phyloP scores from a whole-genome alignment of 2,113 vertebrate species.

The Lophius piscatorius region DNA sequence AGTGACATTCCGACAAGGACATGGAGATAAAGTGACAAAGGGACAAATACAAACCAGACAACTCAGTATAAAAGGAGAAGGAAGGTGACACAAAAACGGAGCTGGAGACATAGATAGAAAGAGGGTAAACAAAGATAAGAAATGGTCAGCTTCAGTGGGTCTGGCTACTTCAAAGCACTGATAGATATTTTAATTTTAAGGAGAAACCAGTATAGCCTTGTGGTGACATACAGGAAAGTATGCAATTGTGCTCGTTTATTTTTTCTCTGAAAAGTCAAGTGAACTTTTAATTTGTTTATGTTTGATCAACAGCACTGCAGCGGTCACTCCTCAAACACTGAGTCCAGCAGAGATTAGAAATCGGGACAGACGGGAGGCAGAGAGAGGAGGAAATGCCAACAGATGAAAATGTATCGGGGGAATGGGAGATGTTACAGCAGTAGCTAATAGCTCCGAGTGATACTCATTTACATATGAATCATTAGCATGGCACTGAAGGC shows the following conservation, averaged over 20 bases:
- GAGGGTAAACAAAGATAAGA: constrained; percentile 41
- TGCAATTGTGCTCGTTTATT: neutral
- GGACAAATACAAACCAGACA: constrained; percentile 36
- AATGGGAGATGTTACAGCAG: constrained; percentile 44
- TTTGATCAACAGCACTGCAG: constrained; percentile 30
- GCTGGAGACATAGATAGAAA: constrained; percentile 36
- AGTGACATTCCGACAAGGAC: constrained; percentile 50
- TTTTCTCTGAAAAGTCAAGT: constrained; percentile 13
- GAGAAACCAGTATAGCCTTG: too few species aligned
- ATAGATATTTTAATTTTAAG: constrained; percentile 12
- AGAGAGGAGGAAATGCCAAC: constrained; percentile 34
- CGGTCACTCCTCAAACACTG: constrained; percentile 21
- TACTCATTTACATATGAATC: constrained; percentile 74
- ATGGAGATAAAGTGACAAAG: constrained; percentile 52
- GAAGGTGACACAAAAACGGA: constrained; percentile 34
- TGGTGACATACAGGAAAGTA: too few species aligned
- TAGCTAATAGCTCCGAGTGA: constrained; percentile 51
- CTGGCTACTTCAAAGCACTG: constrained; percentile 16
- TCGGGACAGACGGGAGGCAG: neutral
- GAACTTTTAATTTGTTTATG: constrained; percentile 9
- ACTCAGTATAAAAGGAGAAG: constrained; percentile 28
- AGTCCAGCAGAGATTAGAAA: constrained; percentile 5
- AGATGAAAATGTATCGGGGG: constrained; percentile 42
- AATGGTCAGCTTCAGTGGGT: constrained; percentile 24
- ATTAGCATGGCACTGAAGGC: constrained; percentile 61